Conservation (phyloP, 2,888 invertebrate genomes). For the Melitaea athalia region DNA sequence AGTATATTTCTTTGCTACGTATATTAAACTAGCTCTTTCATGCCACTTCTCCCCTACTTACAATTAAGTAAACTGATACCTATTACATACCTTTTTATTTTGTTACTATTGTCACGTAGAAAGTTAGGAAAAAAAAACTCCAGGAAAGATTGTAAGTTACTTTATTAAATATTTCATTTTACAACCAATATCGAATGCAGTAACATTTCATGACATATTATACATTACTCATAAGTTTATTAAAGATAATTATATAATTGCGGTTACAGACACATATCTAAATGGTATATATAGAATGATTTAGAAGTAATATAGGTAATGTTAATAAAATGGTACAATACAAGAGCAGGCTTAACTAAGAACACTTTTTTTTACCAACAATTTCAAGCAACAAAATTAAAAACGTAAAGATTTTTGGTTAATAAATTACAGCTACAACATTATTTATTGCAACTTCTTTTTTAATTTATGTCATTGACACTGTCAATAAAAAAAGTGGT, state of each 20-base stretch:
- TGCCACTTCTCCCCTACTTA: too few relatives aligned
- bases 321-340: constrained; percentile 30
- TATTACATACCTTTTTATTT: too few relatives aligned
- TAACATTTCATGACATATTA: constrained; percentile 74
- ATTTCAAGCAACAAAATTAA: constrained; percentile 2
- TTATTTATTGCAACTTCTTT: background rate
- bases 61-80: too few relatives aligned
- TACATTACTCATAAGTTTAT: constrained; percentile 61
- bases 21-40: too few relatives aligned
- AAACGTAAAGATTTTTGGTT: background rate
- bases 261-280: constrained; percentile 75
- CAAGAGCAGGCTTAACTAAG: constrained; percentile 8
- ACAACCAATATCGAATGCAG: constrained; percentile 79
- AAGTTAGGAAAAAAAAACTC: constrained; percentile 13
- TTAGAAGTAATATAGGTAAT: constrained; percentile 56
- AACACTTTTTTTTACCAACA: constrained; percentile 14
- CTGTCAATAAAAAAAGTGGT: constrained; percentile 36
- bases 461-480: background rate
- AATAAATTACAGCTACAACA: constrained; percentile 4
- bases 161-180: constrained; percentile 81
- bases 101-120: background rate
- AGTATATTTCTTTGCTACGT: too few relatives aligned
- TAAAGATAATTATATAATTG: constrained; percentile 61
- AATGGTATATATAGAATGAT: constrained; percentile 58
- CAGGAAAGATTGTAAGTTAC: constrained; percentile 56